Percentiles rank a stretch among this genome's conserved stretches.
These are phyloP conservation scores for Trissolcus basalis DNA, from an alignment of 1,140 invertebrate species.

Conservation along the genomic window DNA sequence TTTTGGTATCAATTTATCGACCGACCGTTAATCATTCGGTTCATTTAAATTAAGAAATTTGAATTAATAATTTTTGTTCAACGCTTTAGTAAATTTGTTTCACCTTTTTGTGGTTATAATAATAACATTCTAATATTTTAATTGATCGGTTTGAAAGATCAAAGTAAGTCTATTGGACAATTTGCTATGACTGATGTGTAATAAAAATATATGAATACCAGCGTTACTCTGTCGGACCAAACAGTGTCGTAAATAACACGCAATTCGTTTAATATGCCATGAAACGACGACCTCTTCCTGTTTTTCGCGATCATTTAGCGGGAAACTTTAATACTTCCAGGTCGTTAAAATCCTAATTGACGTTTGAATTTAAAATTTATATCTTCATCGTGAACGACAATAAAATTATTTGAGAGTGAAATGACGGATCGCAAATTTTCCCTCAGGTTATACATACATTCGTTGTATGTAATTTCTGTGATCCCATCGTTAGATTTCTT, in stretches of 20 bases:
- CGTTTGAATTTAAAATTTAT: slow-evolving; percentile 60
- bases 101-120: too few relatives aligned
- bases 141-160: too few relatives aligned
- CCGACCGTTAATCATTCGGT: too few relatives aligned
- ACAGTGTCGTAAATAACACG: slow-evolving; percentile 47
- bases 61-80: too few relatives aligned
- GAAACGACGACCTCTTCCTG: slow-evolving; percentile 56
- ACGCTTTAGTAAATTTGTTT: too few relatives aligned
- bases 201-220: slow-evolving; percentile 19
- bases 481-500: neutral
- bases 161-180: too few relatives aligned
- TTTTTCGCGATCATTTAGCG: slow-evolving; percentile 53
- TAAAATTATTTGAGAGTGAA: neutral
- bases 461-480: too few relatives aligned
- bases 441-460: too few relatives aligned
- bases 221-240: slow-evolving; percentile 4
- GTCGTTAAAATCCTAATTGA: slow-evolving; percentile 61
- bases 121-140: too few relatives aligned
- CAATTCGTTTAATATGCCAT: slow-evolving; percentile 57
- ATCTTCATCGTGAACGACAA: slow-evolving; percentile 46
- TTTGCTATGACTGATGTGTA: slow-evolving; percentile 31
- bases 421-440: too few relatives aligned
- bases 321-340: slow-evolving; percentile 48
- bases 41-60: too few relatives aligned
- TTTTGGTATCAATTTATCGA: slow-evolving; percentile 1